Evolutionary conservation across 2,888 invertebrate species (phyloP).

Genomic region (Chaetoderma sp.): DNA sequence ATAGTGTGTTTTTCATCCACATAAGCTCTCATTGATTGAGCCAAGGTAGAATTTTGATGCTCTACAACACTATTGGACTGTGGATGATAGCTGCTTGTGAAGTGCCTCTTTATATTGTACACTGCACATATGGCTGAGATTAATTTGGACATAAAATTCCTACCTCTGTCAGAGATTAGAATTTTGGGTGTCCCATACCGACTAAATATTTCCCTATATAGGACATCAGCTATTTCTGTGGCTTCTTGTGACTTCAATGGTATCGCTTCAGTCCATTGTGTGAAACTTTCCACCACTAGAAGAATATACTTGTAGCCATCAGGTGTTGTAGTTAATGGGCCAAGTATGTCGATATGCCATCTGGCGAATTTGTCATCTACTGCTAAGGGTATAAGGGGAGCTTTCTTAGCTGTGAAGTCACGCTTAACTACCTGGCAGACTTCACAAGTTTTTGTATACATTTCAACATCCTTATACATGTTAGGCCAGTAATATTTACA

Average conservation of each 20-base stretch:
- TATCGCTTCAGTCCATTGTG: conserved; percentile 35
- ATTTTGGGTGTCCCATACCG: conserved; percentile 32
- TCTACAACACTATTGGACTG: conserved; percentile 36
- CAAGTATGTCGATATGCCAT: conserved; percentile 27
- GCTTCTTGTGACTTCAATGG: conserved; percentile 32
- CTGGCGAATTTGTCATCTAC: conserved; percentile 11
- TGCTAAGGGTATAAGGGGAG: conserved; percentile 19
- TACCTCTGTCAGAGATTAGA: conserved; percentile 30
- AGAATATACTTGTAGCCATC: conserved; percentile 8
- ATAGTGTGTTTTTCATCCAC: too few species aligned
- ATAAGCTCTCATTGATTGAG: conserved; percentile 26
- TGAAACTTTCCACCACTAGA: conserved; percentile 18
- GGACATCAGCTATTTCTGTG: conserved; percentile 29
- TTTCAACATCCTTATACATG: conserved; percentile 19
- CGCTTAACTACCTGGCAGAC: conserved; percentile 18
- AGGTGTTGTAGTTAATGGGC: conserved; percentile 2
- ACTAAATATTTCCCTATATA: conserved; percentile 34
- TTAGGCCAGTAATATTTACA: conserved; percentile 24
- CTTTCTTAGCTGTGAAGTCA: conserved; percentile 1
- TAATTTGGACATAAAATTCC: conserved; percentile 37
- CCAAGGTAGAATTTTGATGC: conserved; percentile 27
- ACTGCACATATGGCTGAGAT: conserved; percentile 34
- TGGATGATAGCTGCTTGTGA: conserved; percentile 37
- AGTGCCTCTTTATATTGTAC: conserved; percentile 29
- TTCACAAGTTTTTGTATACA: conserved; percentile 13